Evolutionary conservation across 2,113 vertebrate species (phyloP).

Genomic region (Bucco capensis): DNA sequence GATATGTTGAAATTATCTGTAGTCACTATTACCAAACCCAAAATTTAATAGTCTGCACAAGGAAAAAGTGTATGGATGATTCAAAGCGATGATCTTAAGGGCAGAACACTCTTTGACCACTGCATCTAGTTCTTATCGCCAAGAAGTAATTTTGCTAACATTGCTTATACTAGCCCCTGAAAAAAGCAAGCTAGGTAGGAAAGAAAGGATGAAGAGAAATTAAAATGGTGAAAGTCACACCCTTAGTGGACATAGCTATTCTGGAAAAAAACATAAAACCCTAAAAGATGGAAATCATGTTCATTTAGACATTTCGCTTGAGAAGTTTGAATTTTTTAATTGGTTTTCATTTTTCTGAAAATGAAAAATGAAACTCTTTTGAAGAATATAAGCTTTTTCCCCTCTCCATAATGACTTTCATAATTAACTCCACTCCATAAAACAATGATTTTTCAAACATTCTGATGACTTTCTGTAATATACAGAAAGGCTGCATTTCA

Average conservation of each 20-base stretch:
- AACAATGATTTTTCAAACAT: not conserved
- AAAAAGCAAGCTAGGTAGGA: not conserved
- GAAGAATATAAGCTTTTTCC: not conserved
- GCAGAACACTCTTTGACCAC: not conserved
- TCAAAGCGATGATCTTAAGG: not conserved
- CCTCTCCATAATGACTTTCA: not conserved
- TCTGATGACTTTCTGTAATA: not conserved
- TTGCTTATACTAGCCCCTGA: not conserved
- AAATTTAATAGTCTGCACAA: not conserved
- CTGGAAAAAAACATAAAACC: not conserved
- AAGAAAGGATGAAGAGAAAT: not conserved
- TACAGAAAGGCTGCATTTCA: conserved; percentile 10
- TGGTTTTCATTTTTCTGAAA: not conserved
- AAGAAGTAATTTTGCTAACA: not conserved
- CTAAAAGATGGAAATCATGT: not conserved
- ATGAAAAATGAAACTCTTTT: not conserved
- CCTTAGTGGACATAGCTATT: not conserved
- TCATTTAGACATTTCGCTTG: not conserved
- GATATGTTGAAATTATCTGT: not conserved
- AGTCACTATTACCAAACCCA: not conserved
- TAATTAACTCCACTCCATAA: not conserved
- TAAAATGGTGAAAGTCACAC: not conserved
- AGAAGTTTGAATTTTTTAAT: not conserved
- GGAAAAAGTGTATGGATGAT: not conserved
- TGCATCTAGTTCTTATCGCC: not conserved